A percentile compares a stretch with the other conserved stretches of the same genome.
Conservation (phyloP, 1,140 invertebrate species). For the Papilio machaon region DNA sequence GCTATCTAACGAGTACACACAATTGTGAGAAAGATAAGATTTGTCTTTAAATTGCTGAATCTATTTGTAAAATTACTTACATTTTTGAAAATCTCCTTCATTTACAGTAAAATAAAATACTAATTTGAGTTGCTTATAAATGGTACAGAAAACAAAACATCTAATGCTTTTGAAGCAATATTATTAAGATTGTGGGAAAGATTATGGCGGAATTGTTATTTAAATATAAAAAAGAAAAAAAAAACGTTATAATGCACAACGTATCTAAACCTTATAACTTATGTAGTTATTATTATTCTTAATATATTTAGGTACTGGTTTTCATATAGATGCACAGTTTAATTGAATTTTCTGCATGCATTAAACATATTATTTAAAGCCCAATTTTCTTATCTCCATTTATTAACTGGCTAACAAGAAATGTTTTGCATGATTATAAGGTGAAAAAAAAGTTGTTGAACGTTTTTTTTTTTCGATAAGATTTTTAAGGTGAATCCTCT, state of each 20-base stretch:
- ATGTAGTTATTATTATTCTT: too few species aligned
- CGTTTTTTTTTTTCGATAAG: constrained; percentile 19
- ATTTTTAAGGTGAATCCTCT: constrained; percentile 29
- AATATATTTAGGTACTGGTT: too few species aligned
- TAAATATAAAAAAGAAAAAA: not conserved
- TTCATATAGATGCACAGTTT: not conserved
- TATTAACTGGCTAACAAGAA: constrained; percentile 11
- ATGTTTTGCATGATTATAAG: not conserved
- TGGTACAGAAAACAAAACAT: not conserved
- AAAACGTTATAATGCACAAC: too few species aligned
- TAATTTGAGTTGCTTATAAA: not conserved
- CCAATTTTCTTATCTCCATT: not conserved
- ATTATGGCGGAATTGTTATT: not conserved
- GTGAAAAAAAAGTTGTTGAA: not conserved
- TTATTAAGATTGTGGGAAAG: not conserved
- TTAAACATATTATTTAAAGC: not conserved
- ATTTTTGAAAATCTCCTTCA: not conserved
- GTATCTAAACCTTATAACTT: too few species aligned
- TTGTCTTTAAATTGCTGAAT: constrained; percentile 21
- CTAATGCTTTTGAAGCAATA: not conserved
- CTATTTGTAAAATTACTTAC: constrained; percentile 13
- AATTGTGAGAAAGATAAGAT: constrained; percentile 18
- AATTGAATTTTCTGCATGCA: not conserved
- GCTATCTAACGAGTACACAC: constrained; percentile 21
- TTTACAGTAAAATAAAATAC: not conserved